Conservation (phyloP, 2,888 invertebrate genomes). For the Dinocampus coccinellae region DNA sequence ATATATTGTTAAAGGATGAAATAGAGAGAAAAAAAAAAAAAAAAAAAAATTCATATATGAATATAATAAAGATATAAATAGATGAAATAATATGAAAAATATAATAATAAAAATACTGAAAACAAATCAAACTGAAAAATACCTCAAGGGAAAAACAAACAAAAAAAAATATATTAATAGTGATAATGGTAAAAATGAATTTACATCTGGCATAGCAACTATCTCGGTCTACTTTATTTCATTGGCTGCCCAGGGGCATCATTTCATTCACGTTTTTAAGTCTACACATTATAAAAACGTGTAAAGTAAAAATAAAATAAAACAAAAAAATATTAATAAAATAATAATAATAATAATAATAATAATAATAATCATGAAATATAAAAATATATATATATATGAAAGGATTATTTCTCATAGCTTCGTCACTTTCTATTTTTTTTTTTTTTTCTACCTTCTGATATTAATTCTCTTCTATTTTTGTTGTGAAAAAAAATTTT, state of each 20-base stretch:
- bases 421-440: neutral
- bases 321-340: neutral
- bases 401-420: neutral
- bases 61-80: neutral
- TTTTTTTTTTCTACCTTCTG: neutral
- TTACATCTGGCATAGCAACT: slow-evolving; percentile 62
- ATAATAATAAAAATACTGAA: neutral
- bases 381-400: too few relatives aligned
- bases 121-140: slow-evolving; percentile 45
- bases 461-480: too few relatives aligned
- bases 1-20: too few relatives aligned
- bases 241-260: slow-evolving; percentile 56
- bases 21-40: too few relatives aligned
- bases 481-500: too few relatives aligned
- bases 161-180: neutral
- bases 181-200: slow-evolving; percentile 52
- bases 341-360: too few relatives aligned
- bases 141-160: slow-evolving; percentile 11
- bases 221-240: slow-evolving; percentile 63
- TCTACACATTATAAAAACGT: neutral
- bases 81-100: neutral
- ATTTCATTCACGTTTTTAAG: slow-evolving; percentile 27
- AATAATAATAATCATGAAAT: too few relatives aligned
- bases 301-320: neutral
- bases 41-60: too few relatives aligned